Percentiles rank a stretch among this genome's conserved stretches.
These are phyloP conservation scores for Philereme transversata DNA, from an alignment of 2,888 invertebrate species.

Conservation along the genomic window DNA sequence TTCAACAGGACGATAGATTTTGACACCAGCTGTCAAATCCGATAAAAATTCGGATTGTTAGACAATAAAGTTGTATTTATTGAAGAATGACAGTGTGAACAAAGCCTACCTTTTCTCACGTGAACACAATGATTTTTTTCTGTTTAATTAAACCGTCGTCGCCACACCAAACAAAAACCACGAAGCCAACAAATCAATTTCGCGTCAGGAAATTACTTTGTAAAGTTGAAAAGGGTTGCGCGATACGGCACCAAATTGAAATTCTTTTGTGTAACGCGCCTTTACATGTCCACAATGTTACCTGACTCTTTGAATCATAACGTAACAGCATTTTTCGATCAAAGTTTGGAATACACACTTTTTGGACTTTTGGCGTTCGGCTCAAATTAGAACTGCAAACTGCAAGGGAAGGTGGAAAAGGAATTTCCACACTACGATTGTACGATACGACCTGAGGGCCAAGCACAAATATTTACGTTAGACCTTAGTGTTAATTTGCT, in stretches of 20 bases:
- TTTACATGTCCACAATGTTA: slow-evolving; percentile 76
- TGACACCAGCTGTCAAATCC: too few relatives aligned
- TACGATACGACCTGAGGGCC: too few relatives aligned
- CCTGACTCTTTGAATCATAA: slow-evolving; percentile 68
- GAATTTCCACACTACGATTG: too few relatives aligned
- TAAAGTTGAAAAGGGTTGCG: slow-evolving; percentile 76
- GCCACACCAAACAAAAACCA: slow-evolving; percentile 73
- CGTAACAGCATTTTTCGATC: slow-evolving; percentile 62
- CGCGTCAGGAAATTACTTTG: slow-evolving; percentile 80
- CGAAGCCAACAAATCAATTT: slow-evolving; percentile 80
- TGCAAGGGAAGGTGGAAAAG: too few relatives aligned
- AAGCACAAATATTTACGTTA: too few relatives aligned
- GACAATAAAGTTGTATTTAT: too few relatives aligned
- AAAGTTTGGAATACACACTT: slow-evolving; percentile 53
- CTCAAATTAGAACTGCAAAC: not conserved
- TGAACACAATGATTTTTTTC: slow-evolving; percentile 46
- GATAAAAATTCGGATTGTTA: too few relatives aligned
- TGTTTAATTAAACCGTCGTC: slow-evolving; percentile 72
- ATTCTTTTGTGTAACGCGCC: slow-evolving; percentile 77
- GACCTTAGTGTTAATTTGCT: too few relatives aligned
- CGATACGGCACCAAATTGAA: slow-evolving; percentile 80
- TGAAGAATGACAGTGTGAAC: too few relatives aligned
- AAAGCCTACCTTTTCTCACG: not conserved
- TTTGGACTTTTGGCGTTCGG: slow-evolving; percentile 11
- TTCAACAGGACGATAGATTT: too few relatives aligned